phyloP scores from a whole-genome alignment of 2,888 invertebrate species.

The Stictocephala bisonia region DNA sequence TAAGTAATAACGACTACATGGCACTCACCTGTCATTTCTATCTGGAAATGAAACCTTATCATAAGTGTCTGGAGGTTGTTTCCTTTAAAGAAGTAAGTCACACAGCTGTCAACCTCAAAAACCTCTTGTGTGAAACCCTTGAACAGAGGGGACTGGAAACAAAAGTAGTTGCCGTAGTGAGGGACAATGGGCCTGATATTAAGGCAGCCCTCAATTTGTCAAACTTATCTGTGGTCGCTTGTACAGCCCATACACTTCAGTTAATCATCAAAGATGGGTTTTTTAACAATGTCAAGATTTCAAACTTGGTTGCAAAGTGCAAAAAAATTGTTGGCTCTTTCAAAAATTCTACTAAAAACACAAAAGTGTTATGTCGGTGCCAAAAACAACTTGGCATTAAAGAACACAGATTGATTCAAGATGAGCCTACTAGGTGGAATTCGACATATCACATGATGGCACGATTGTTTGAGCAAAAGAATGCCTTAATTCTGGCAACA shows the following conservation, averaged over 20 bases:
- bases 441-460: background rate
- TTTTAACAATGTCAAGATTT: background rate
- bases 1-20: background rate
- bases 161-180: background rate
- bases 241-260: background rate
- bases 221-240: background rate
- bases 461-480: background rate
- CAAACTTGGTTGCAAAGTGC: background rate
- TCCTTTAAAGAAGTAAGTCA: background rate
- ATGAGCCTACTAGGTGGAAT: background rate
- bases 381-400: background rate
- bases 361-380: background rate
- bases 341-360: conserved; percentile 3
- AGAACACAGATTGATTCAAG: background rate
- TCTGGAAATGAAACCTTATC: background rate
- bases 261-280: conserved; percentile 7
- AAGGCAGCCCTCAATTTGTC: background rate
- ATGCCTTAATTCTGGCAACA: too few relatives aligned
- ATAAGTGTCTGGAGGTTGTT: background rate
- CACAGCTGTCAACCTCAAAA: background rate
- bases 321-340: background rate
- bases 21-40: background rate
- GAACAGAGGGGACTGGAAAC: background rate
- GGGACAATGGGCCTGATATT: background rate
- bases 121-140: background rate